Evolutionary conservation across 1,140 invertebrate genomes (phyloP), one percentile per base, ranked within the genome.

Genomic region (Platyscapa corneri): DNA sequence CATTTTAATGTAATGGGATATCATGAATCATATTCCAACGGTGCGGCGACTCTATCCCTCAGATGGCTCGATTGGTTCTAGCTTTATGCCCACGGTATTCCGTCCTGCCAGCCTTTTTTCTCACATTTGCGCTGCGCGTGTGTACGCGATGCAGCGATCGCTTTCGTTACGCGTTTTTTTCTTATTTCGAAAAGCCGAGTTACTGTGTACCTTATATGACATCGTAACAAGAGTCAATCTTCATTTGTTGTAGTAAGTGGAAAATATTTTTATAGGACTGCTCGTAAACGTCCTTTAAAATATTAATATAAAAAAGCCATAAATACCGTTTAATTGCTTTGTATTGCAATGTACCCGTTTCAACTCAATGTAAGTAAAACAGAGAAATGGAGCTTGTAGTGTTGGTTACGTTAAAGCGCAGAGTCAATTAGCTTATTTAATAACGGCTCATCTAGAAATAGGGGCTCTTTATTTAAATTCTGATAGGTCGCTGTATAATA

Each of bases 1-100:
- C 89, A 88, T 90, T 91, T 89, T 89, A 89, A 90, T 90, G 88
- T 91, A 90, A 90, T 88, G 87, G 88, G 64, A 83, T 86, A 74
- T 87, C 87, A 84, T 89, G 89, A 90, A 89, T 90, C 88, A 90
- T 83, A 86, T 86, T 83, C 86, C 83, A 78, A 27, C 18, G 42
- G 6, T 10, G 60, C 65, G 76, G 75, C 75, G 14, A 60, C 56
- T 60, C 56, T 6, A n/a, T 30, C 46, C 27, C 74, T 65, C 42
- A 39, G 27, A 84, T 72, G 27, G 5, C 37, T 49, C 82, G 80
- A 82, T 82, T 64, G 46, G 49, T 42, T 67, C 16, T 67, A n/a
- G 12, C 42, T 82, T 74, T 37, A 65, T 42, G 37, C 12, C 0
- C 32, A 18, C 30, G 37, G 39, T 83, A 42, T 46, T 83, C 16